These are phyloP conservation scores for Podocnemis expansa DNA, from an alignment of 2,113 vertebrate genomes.

Conservation along the genomic window DNA sequence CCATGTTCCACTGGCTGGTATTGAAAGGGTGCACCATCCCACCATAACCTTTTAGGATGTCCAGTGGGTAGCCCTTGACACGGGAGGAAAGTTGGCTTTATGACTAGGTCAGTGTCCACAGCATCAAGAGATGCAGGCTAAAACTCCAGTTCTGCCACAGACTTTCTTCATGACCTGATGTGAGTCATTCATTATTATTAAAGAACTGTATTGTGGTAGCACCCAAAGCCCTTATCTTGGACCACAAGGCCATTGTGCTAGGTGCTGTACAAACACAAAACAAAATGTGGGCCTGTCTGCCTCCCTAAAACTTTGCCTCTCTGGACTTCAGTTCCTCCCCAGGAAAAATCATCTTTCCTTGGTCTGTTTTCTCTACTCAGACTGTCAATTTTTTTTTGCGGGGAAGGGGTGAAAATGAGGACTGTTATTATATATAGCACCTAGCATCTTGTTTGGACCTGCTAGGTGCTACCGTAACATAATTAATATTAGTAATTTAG, in stretches of 20 bases:
- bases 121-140: neutral
- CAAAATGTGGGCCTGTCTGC: neutral
- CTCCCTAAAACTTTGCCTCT: neutral
- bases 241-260: neutral
- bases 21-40: neutral
- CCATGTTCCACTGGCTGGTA: neutral
- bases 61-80: neutral
- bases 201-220: neutral
- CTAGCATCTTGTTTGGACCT: neutral
- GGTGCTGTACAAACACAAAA: neutral
- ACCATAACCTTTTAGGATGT: neutral
- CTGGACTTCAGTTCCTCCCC: neutral
- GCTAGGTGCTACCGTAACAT: neutral
- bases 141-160: neutral
- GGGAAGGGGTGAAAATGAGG: too few species aligned
- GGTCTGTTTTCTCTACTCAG: neutral
- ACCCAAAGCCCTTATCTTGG: neutral
- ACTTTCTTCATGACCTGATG: neutral
- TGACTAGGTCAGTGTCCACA: neutral
- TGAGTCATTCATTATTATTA: neutral
- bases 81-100: neutral
- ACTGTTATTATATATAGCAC: neutral
- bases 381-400: accelerated
- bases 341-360: neutral
- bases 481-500: neutral